These are phyloP conservation scores for Rhinoptilus africanus DNA, from an alignment of 2,113 vertebrate species.

Conservation along the genomic window DNA sequence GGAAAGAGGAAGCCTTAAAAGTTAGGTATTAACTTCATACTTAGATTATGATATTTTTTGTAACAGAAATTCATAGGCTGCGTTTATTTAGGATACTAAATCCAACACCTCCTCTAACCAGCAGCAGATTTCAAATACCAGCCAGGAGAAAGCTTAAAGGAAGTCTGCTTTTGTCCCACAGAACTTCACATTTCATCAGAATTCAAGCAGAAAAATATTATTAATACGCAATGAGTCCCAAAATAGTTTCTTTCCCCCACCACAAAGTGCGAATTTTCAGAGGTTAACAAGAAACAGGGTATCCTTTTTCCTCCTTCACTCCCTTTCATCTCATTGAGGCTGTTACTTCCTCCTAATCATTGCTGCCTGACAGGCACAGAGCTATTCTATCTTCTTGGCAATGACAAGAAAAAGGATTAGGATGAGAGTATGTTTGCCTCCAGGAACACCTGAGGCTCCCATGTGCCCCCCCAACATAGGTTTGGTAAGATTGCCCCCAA, in stretches of 20 bases:
- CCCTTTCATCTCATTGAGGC: not conserved
- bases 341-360: not conserved
- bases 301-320: not conserved
- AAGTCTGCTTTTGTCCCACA: not conserved
- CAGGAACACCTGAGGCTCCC: not conserved
- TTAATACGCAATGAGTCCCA: not conserved
- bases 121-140: not conserved
- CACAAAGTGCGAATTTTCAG: not conserved
- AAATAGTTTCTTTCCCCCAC: not conserved
- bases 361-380: not conserved
- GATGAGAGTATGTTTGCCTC: not conserved
- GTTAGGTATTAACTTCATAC: not conserved
- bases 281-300: not conserved
- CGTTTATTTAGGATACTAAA: not conserved
- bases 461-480: accelerated
- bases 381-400: not conserved
- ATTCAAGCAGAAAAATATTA: not conserved
- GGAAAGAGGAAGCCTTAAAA: not conserved
- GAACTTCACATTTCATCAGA: not conserved
- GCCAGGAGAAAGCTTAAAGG: not conserved
- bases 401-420: not conserved
- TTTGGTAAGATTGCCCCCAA: not conserved
- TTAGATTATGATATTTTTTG: not conserved
- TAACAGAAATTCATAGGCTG: not conserved
- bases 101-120: not conserved